phyloP scores from a whole-genome alignment of 2,888 invertebrate genomes.

The Pollenia griseotomentosa region DNA sequence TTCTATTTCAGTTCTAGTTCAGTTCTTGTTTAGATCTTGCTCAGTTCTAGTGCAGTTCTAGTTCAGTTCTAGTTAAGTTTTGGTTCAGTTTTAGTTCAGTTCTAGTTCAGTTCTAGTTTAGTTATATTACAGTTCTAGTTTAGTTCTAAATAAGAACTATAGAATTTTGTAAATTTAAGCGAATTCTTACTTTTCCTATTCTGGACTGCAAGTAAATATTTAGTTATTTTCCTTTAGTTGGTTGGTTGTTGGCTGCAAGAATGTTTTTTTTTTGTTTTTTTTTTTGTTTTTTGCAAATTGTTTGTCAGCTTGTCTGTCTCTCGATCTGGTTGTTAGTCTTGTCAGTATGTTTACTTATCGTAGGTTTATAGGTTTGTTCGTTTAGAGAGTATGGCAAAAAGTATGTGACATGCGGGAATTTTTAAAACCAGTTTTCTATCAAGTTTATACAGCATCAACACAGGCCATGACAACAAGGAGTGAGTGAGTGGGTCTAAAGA shows the following conservation, averaged over 20 bases:
- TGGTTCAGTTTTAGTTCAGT: too few relatives aligned
- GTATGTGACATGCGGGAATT: conserved; percentile 70
- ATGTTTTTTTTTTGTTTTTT: not conserved
- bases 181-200: conserved; percentile 5
- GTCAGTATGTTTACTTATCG: conserved; percentile 39
- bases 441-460: conserved; percentile 63
- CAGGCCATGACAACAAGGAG: not conserved
- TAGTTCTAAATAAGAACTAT: too few relatives aligned
- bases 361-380: conserved; percentile 43
- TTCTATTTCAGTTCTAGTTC: too few relatives aligned
- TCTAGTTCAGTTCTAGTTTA: too few relatives aligned
- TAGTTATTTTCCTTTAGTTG: conserved; percentile 37
- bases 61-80: too few relatives aligned
- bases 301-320: conserved; percentile 13
- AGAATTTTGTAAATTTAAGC: too few relatives aligned
- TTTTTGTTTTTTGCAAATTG: not conserved
- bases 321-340: conserved; percentile 38
- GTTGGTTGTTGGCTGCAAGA: conserved; percentile 35
- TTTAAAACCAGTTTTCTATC: conserved; percentile 70
- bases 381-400: conserved; percentile 61
- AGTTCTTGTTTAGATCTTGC: too few relatives aligned
- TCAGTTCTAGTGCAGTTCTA: too few relatives aligned
- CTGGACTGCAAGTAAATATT: conserved; percentile 38
- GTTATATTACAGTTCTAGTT: too few relatives aligned
- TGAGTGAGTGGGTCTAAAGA: conserved; percentile 53